These are phyloP conservation scores for Onychomys arenicola DNA, from an alignment of 2,797 vertebrate genomes.

Conservation along the genomic window DNA sequence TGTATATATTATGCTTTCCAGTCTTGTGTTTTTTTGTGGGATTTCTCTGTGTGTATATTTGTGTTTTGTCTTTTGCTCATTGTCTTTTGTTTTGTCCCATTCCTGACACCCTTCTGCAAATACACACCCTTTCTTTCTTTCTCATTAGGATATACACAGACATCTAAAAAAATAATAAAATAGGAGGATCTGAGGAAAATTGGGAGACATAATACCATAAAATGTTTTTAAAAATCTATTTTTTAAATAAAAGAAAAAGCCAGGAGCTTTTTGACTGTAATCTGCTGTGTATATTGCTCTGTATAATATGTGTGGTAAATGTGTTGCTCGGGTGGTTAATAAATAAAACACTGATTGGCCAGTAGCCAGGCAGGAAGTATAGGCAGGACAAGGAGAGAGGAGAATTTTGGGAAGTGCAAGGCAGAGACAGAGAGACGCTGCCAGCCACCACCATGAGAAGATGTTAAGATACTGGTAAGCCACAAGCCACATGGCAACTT, in stretches of 20 bases:
- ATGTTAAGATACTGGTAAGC: no score
- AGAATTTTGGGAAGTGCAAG: no score
- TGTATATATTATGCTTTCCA: not conserved
- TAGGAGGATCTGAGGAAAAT: not conserved
- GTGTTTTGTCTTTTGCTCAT: not conserved
- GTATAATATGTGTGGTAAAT: no score
- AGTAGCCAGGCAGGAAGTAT: no score
- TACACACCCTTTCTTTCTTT: not conserved
- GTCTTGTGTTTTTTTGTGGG: not conserved
- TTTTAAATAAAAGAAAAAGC: not conserved
- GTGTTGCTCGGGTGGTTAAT: no score
- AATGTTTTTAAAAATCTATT: not conserved
- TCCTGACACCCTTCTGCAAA: not conserved
- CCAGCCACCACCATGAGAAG: no score
- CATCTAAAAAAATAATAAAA: not conserved
- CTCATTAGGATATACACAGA: not conserved
- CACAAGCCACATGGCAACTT: no score
- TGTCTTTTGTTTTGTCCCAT: not conserved
- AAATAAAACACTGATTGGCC: no score
- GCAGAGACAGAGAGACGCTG: no score
- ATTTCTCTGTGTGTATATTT: not conserved
- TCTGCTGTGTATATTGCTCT: no score
- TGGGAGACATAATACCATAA: not conserved
- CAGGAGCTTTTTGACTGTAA: not conserved
- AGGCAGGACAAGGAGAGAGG: no score